Evolutionary conservation across 1,140 invertebrate genomes (phyloP).

Genomic region (Mizuhopecten yessoensis): DNA sequence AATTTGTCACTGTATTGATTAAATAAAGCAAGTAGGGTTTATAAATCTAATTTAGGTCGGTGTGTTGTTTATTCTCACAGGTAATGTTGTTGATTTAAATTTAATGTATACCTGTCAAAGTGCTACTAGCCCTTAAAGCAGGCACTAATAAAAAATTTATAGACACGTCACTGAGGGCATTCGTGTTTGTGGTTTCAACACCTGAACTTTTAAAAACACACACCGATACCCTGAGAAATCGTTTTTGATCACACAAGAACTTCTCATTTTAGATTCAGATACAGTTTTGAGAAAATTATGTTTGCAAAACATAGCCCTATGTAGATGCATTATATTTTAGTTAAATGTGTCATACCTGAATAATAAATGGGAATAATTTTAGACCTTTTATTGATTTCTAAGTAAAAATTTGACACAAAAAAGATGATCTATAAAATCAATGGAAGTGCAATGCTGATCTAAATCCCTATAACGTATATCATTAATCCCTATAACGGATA

Average conservation of each 20-base stretch:
- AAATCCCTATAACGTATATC: too few species aligned
- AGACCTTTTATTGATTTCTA: too few species aligned
- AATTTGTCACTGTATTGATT: not conserved
- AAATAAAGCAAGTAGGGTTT: not conserved
- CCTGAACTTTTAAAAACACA: not conserved
- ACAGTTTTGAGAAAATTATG: not conserved
- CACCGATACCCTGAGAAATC: not conserved
- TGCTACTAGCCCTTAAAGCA: not conserved
- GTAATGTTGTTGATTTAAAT: not conserved
- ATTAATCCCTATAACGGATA: too few species aligned
- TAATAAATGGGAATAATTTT: too few species aligned
- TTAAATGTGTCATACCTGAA: too few species aligned
- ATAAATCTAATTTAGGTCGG: not conserved
- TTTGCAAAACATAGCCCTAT: too few species aligned
- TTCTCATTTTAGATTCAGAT: not conserved
- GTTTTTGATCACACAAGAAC: not conserved
- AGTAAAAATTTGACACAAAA: too few species aligned
- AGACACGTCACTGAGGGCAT: not conserved
- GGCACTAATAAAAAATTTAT: not conserved
- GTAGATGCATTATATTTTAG: too few species aligned
- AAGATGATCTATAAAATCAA: too few species aligned
- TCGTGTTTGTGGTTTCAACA: not conserved
- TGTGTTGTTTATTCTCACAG: not conserved
- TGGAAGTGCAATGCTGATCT: too few species aligned
- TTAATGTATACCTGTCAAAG: constrained; percentile 6